These are phyloP conservation scores for Holocentrus rufus DNA, from an alignment of 2,797 vertebrate species.

Conservation along the genomic window DNA sequence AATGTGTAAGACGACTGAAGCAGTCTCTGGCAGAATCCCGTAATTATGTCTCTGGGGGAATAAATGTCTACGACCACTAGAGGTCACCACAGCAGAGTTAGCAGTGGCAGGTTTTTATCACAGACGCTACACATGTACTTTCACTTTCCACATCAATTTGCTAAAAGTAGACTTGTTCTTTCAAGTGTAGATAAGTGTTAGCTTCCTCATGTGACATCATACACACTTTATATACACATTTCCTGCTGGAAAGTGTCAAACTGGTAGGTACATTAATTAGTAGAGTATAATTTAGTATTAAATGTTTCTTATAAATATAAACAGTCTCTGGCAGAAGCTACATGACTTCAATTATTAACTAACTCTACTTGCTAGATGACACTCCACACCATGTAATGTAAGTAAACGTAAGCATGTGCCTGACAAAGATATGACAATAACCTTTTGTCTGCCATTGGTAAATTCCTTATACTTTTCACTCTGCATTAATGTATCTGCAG, in stretches of 20 bases:
- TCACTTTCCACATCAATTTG: conserved; percentile 15
- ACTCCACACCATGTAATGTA: too few species aligned
- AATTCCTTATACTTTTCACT: too few species aligned
- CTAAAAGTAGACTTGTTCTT: conserved; percentile 9
- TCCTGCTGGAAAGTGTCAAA: conserved; percentile 9
- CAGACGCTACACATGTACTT: conserved; percentile 9
- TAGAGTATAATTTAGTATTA: not conserved
- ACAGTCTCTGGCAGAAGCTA: not conserved
- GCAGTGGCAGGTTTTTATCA: conserved; percentile 36
- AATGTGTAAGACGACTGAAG: conserved; percentile 56
- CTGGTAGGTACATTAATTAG: not conserved
- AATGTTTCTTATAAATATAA: not conserved
- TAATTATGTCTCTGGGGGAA: conserved; percentile 60
- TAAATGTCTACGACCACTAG: conserved; percentile 48
- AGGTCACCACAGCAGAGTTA: conserved; percentile 59
- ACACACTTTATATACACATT: not conserved
- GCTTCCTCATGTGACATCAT: not conserved
- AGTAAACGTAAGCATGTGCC: too few species aligned
- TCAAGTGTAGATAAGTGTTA: not conserved
- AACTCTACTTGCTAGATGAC: not conserved
- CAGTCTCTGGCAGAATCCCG: conserved; percentile 39
- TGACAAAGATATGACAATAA: too few species aligned
- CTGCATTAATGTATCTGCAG: too few species aligned
- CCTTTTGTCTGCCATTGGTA: too few species aligned
- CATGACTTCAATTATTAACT: too few species aligned